A percentile compares a stretch with the other conserved stretches of the same genome.
These are phyloP conservation scores for Oxyteleia sp. DNA, from an alignment of 2,888 invertebrate species.

Conservation along the genomic window DNA sequence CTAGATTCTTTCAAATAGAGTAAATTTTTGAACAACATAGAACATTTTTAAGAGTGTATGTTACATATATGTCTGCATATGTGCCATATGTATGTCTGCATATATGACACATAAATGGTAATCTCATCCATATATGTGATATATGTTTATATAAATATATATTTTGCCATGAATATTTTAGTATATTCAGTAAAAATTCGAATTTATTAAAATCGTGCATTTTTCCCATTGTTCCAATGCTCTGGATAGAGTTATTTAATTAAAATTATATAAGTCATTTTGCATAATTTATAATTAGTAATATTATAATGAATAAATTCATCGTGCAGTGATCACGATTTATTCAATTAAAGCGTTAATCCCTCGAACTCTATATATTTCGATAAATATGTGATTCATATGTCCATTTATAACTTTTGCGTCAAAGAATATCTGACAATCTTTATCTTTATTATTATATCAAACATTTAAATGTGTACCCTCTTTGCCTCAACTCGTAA, in stretches of 20 bases:
- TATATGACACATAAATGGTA: too few species aligned
- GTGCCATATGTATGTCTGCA: too few species aligned
- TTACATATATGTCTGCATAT: too few species aligned
- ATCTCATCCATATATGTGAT: too few species aligned
- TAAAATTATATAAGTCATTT: not conserved
- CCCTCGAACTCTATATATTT: not conserved
- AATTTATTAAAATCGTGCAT: not conserved
- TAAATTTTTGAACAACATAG: too few species aligned
- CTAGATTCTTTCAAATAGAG: too few species aligned
- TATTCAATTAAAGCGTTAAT: not conserved
- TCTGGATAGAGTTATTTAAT: not conserved
- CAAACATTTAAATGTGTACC: constrained; percentile 3
- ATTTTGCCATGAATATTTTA: too few species aligned
- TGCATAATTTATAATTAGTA: not conserved
- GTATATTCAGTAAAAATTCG: too few species aligned
- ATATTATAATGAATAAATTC: constrained; percentile 3
- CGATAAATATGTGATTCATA: not conserved
- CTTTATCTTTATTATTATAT: constrained; percentile 34
- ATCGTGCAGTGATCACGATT: not conserved
- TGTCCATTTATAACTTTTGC: constrained; percentile 3
- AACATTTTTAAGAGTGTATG: too few species aligned
- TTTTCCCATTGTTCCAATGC: not conserved
- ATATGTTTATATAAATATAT: too few species aligned
- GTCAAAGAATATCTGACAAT: constrained; percentile 17
- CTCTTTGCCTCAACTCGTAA: constrained; percentile 3